Evolutionary conservation across 2,888 invertebrate genomes (phyloP).

Genomic region (Dastarcus helophoroides): DNA sequence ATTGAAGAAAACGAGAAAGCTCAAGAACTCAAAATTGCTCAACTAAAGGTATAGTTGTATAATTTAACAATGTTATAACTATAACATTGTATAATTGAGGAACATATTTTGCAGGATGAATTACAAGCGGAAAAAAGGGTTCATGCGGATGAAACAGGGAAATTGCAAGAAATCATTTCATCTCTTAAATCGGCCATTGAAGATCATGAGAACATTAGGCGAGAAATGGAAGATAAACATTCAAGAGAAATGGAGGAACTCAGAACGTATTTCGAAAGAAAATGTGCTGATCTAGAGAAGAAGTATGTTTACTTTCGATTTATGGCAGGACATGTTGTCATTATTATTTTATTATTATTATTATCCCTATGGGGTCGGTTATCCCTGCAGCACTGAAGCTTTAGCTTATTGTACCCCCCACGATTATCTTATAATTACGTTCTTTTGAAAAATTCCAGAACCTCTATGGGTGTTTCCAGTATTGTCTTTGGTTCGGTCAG

Average conservation of each 20-base stretch:
- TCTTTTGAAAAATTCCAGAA: too few relatives aligned
- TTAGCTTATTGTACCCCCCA: too few relatives aligned
- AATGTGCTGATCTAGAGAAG: constrained; percentile 68
- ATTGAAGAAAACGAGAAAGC: constrained; percentile 15
- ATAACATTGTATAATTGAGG: too few relatives aligned
- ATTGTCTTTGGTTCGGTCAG: too few relatives aligned
- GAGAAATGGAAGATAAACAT: constrained; percentile 54
- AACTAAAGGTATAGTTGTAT: constrained; percentile 21
- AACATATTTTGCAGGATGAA: too few relatives aligned
- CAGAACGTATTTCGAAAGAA: constrained; percentile 67
- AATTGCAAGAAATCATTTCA: constrained; percentile 43
- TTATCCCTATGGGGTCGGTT: too few relatives aligned
- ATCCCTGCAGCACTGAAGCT: too few relatives aligned
- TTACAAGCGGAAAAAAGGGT: constrained; percentile 42
- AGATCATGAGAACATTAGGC: constrained; percentile 43
- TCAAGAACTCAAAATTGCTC: constrained; percentile 21
- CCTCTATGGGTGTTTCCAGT: too few relatives aligned
- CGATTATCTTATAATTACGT: too few relatives aligned
- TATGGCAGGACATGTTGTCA: too few relatives aligned
- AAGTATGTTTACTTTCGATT: constrained; percentile 54
- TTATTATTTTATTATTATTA: too few relatives aligned
- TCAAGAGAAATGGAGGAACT: constrained; percentile 68
- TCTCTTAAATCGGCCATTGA: constrained; percentile 47
- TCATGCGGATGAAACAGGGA: constrained; percentile 42
- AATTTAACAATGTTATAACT: too few relatives aligned